Base-by-base conservation (phyloP, 1,140 invertebrate species). In the Alviniconcha marisindica region DNA sequence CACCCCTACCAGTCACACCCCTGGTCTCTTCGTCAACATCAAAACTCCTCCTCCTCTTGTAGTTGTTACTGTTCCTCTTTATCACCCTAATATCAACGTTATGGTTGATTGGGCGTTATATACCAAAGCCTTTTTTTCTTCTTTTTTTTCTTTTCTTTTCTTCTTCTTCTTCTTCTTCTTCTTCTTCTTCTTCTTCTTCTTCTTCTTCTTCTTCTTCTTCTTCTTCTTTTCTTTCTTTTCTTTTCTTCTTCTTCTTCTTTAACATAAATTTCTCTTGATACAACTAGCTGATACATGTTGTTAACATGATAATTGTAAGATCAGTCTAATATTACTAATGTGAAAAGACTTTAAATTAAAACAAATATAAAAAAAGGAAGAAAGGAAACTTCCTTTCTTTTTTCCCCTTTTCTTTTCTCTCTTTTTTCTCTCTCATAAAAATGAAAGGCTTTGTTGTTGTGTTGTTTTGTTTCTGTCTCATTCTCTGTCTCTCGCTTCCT, bases 171-270 rank as follows among this genome's bases (percentile, higher is more conserved):
- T 40, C 38, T 48, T 66, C 56, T 81, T 18, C 71, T 54, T 66
- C 15, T 81, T n/a, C 33, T 69, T 36, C 33, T 69, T 36, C 33
- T 24, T 36, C 33, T 69, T 36, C 33, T 69, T 36, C 33, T 69
- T 36, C 33, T 69, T 36, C 33, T 69, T 36, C 33, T 69, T 36
- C 24, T 69, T 69, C 33, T 36, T 24, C 33, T 36, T 7, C 33
- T 5, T 69, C 24, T 24, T 24, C 33, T 5, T 69, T 69, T 36
- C 5, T 69, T 24, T 69, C 5, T 7, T 7, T 7, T 36, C 24
- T 69, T 36, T 69, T 69, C 63, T 69, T 69, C 63, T 69, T 69
- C 63, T 69, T 69, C 63, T 69, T 24, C 63, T n/a, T n/a, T n/a
- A n/a, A n/a, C n/a, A n/a, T n/a, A n/a, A n/a, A n/a, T n/a, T n/a